Conservation (phyloP, 2,888 invertebrate species). For the Habrosyne pyritoides region DNA sequence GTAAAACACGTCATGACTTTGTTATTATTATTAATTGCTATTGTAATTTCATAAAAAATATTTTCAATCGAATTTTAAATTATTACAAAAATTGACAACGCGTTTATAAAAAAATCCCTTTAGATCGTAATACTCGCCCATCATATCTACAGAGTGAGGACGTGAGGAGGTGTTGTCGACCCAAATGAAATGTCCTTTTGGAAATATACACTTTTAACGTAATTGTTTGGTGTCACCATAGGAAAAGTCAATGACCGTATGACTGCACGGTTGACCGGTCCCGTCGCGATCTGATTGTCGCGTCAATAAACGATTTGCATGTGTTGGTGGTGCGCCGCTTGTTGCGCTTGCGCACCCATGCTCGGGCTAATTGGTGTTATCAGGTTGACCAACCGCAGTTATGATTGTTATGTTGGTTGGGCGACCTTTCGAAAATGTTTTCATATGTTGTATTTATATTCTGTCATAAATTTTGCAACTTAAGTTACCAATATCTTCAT, state of each 20-base stretch:
- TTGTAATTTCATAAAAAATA: no score
- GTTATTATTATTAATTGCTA: no score
- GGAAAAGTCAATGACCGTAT: slow-evolving; percentile 67
- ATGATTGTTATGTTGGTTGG: slow-evolving; percentile 23
- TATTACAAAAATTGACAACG: no score
- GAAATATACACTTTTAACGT: slow-evolving; percentile 16
- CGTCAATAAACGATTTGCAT: slow-evolving; percentile 79
- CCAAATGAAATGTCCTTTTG: slow-evolving; percentile 14
- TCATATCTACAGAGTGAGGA: no score
- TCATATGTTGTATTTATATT: no score
- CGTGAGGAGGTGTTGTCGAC: no score
- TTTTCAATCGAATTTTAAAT: no score
- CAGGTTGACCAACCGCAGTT: slow-evolving; percentile 47
- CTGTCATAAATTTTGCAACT: no score
- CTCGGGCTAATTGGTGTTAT: slow-evolving; percentile 60
- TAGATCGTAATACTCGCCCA: no score
- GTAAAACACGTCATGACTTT: neutral
- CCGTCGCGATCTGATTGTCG: slow-evolving; percentile 80
- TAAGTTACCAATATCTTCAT: no score
- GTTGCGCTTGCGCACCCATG: slow-evolving; percentile 68
- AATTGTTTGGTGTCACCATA: slow-evolving; percentile 49
- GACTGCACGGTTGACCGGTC: slow-evolving; percentile 71
- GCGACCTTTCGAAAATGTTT: slow-evolving; percentile 4
- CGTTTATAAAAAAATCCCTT: no score
- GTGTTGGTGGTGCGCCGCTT: slow-evolving; percentile 52